Evolutionary conservation across 2,888 invertebrate species (phyloP).

Genomic region (Luffia ferchaultella): DNA sequence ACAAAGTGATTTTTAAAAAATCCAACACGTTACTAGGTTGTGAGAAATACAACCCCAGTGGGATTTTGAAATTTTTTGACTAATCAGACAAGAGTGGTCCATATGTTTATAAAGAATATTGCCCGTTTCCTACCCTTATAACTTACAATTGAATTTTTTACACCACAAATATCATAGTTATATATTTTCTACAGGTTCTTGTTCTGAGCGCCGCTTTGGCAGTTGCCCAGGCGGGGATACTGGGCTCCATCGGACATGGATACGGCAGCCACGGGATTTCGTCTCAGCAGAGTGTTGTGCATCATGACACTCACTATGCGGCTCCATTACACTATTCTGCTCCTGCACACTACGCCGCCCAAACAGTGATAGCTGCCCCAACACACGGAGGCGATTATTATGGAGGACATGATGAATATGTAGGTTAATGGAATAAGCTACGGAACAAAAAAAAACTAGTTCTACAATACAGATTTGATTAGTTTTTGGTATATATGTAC

Average conservation of each 20-base stretch:
- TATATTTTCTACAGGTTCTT: conserved; percentile 32
- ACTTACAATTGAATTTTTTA: too few species aligned
- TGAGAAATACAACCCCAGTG: too few species aligned
- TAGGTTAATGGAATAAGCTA: conserved; percentile 18
- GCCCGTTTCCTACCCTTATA: too few species aligned
- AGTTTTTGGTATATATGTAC: too few species aligned
- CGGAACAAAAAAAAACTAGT: too few species aligned
- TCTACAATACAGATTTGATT: too few species aligned
- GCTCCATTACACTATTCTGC: conserved; percentile 18
- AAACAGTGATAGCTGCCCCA: conserved; percentile 9
- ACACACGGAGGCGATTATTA: background rate
- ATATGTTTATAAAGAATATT: too few species aligned
- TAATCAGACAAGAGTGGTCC: too few species aligned
- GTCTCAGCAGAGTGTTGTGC: conserved; percentile 25
- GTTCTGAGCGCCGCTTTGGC: conserved; percentile 42
- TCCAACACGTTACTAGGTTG: too few species aligned
- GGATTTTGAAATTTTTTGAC: too few species aligned
- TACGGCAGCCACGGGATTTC: conserved; percentile 22
- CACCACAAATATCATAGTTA: too few species aligned
- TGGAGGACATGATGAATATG: conserved; percentile 23
- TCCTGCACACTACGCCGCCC: conserved; percentile 21
- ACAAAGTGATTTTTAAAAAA: background rate
- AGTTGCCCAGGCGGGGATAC: conserved; percentile 58
- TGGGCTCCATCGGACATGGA: conserved; percentile 21
- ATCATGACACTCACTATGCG: conserved; percentile 19